Evolutionary conservation across 2,797 vertebrate genomes (phyloP), one percentile per base, ranked within the genome.

Genomic region (Pteronotus mesoamericanus): DNA sequence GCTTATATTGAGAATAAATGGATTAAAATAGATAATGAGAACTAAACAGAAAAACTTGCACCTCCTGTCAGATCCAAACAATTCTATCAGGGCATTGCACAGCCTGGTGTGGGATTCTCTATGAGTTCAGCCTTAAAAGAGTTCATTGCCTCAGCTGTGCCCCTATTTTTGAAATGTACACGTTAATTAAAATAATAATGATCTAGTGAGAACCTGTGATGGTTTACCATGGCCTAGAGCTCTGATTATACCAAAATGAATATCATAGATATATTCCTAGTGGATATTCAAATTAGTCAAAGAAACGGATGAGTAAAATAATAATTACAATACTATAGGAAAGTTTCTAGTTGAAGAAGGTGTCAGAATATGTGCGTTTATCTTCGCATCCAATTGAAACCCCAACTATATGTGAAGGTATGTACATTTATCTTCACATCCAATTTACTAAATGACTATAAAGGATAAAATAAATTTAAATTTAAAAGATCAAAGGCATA

Each of bases 1-100:
- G 24, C 24, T 84, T 95, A 87, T 71, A 84, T 84, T 95, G 82
- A 96, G 22, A 85, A 92, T 87, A 96, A 96, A 29, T 90, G n/a
- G 46, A 92, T 96, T 87, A 90, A 94, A 94, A 44, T n/a, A 90
- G 69, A 82, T 90, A 95, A 95, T 78, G 75, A 89, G 85, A 92
- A 82, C 85, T 57, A 29, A 94, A 69, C n/a, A 95, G 86, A 91
- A 95, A 95, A 95, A 86, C 59, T 95, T 44, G 68, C 42, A 90
- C 24, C 66, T 61, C 6, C 19, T 88, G 6, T 87, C 24, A 80
- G 59, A 92, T 44, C n/a, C 72, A 88, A 80, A 83, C 32, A 39
- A 53, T 64, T 82, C 55, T 71, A n/a, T 59, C 18, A 75, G 48
- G 72, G n/a, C 34, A 61, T 39, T 77, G 22, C 24, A 93, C 9